Percentiles rank a stretch among this genome's conserved stretches.
These are phyloP conservation scores for Chelonia mydas DNA, from an alignment of 2,797 vertebrate species.

Conservation along the genomic window DNA sequence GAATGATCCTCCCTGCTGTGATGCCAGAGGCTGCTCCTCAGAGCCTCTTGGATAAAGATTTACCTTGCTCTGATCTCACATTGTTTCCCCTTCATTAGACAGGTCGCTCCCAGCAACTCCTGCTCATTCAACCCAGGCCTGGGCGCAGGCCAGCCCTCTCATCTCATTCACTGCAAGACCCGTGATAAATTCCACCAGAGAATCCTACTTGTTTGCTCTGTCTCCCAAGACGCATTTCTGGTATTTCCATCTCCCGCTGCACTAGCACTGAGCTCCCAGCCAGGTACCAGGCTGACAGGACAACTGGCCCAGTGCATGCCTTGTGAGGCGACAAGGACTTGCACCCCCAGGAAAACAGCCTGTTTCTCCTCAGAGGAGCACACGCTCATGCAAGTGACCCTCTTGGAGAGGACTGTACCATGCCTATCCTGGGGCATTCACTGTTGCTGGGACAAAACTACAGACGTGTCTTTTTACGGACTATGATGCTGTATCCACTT, in stretches of 20 bases:
- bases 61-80: not conserved
- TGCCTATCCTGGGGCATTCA: not conserved
- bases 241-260: not conserved
- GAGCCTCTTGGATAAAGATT: not conserved
- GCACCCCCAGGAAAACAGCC: not conserved
- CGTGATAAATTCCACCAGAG: not conserved
- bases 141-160: not conserved
- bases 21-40: not conserved
- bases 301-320: fast-evolving
- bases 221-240: not conserved
- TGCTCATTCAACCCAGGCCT: not conserved
- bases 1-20: not conserved
- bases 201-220: not conserved
- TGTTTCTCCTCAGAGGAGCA: fast-evolving
- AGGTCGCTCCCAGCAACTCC: not conserved
- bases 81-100: not conserved
- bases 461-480: not conserved
- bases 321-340: not conserved
- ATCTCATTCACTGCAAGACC: not conserved
- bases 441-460: not conserved
- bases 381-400: not conserved
- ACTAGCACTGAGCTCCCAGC: fast-evolving
- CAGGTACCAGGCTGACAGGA: fast-evolving
- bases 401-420: not conserved
- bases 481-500: not conserved